Evolutionary conservation across 2,113 vertebrate genomes (phyloP).

Genomic region (Gnathonemus echidnorhynchus): DNA sequence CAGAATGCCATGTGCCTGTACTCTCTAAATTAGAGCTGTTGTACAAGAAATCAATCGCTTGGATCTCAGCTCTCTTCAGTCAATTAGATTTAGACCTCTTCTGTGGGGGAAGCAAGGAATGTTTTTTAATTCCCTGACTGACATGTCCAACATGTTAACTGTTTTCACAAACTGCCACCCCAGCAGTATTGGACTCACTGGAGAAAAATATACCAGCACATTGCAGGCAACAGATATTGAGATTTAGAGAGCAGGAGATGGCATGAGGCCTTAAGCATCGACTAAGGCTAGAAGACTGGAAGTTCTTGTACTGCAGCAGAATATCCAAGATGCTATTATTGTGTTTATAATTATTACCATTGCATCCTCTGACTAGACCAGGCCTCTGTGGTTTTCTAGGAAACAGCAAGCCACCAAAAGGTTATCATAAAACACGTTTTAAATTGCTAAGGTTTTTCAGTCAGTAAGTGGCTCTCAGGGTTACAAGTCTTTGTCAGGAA

Average conservation of each 20-base stretch:
- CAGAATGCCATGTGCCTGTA: background rate
- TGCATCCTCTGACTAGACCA: background rate
- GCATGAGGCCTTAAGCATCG: background rate
- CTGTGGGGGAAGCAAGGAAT: background rate
- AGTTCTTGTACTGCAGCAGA: background rate
- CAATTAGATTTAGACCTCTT: conserved; percentile 11
- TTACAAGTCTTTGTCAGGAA: background rate
- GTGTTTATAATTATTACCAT: background rate
- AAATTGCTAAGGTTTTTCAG: background rate
- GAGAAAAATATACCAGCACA: background rate
- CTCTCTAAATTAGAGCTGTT: conserved; percentile 20
- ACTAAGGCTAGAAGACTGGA: background rate
- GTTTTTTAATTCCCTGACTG: conserved; percentile 17
- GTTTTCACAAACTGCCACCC: background rate
- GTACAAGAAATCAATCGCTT: conserved; percentile 20
- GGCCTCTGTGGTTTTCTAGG: background rate
- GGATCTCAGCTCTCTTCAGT: background rate
- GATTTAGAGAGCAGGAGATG: background rate
- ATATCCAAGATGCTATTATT: background rate
- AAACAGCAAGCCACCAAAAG: background rate
- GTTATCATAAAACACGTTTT: background rate
- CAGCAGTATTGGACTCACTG: background rate
- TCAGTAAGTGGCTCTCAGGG: background rate
- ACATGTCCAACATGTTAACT: conserved; percentile 5
- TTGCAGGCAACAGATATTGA: background rate